A percentile compares a stretch with the other conserved stretches of the same genome.
Conservation (phyloP, 1,140 invertebrate genomes). For the Nylanderia fulva region DNA sequence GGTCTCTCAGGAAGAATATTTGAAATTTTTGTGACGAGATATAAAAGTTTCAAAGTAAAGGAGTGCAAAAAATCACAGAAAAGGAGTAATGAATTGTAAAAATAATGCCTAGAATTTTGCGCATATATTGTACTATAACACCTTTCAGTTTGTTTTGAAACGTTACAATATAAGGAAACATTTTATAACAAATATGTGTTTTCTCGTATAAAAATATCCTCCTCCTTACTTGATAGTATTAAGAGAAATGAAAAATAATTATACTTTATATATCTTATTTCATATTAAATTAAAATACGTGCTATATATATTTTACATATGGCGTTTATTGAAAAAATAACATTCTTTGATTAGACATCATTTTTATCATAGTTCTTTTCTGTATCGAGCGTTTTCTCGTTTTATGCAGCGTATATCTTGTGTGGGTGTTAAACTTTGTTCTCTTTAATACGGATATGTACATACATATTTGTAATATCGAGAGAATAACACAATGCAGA, state of each 20-base stretch:
- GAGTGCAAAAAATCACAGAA: constrained; percentile 64
- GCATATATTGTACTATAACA: constrained; percentile 84
- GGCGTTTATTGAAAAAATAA: constrained; percentile 59
- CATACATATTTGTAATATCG: constrained; percentile 31
- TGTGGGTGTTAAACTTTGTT: constrained; percentile 23
- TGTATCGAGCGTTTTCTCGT: constrained; percentile 13
- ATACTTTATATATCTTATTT: not conserved
- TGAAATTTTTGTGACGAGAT: constrained; percentile 68
- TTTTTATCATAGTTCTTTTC: constrained; percentile 23
- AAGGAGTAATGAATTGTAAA: constrained; percentile 82
- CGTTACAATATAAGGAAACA: constrained; percentile 85
- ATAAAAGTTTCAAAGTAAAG: constrained; percentile 72
- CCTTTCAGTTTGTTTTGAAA: constrained; percentile 84
- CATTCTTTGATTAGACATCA: constrained; percentile 24
- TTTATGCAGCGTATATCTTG: not conserved
- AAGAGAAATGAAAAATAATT: constrained; percentile 26
- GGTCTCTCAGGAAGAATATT: constrained; percentile 75
- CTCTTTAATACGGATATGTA: constrained; percentile 32
- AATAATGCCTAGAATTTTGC: constrained; percentile 84
- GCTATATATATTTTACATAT: constrained; percentile 22
- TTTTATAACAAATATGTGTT: constrained; percentile 81
- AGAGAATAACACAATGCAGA: constrained; percentile 13
- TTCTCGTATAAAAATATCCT: constrained; percentile 23
- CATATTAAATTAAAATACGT: not conserved
- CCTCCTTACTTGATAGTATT: constrained; percentile 7